Base-by-base conservation (phyloP, 2,113 vertebrate species). In the Amphiprion percula region DNA sequence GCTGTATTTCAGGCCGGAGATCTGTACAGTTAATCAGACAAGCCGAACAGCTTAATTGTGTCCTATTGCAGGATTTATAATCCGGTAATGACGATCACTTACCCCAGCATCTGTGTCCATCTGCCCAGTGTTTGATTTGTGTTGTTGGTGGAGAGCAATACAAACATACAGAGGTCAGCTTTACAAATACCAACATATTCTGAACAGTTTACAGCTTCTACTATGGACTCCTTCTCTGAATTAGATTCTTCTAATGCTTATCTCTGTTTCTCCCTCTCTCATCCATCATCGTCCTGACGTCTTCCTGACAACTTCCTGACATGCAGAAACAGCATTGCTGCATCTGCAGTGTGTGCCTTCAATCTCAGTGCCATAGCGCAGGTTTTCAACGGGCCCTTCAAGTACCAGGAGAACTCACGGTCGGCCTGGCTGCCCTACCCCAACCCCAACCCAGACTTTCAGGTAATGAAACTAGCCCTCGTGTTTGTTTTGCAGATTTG, bases 371-470 rank as follows among this genome's bases (percentile, higher is more conserved):
- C 98, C 87, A 93, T 99, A 88, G 94, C 95, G 1, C 98, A 98
- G 84, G 95, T 96, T 72, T 99, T 99, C 92, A 95, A 94, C 0
- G 98, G 98, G 63, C 97, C 97, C 68, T 99, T 99, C 94, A 99
- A 99, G 92, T 98, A 96, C 88, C 98, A 99, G 92, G 98, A 99
- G 90, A 99, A 98, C 89, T 98, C 97, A 0, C 96, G 97, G 47
- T 98, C 98, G 0, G 97, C 97, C 58, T 99, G 98, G 98, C 95
- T 99, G 89, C 97, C 98, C 0, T 98, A 97, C 88, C 95, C 97
- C 44, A 99, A 99, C 91, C 98, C 97, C 79, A 99, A 97, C 91
- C 98, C 97, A 19, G 96, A 97, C 93, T 99, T 99, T 91, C 97
- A 99, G 97, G 98, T 99, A 95, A 91, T n/a, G 28, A 69, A 58